Evolutionary conservation across 2,113 vertebrate species (phyloP).

Genomic region (Machaerirhynchus nigripectus): DNA sequence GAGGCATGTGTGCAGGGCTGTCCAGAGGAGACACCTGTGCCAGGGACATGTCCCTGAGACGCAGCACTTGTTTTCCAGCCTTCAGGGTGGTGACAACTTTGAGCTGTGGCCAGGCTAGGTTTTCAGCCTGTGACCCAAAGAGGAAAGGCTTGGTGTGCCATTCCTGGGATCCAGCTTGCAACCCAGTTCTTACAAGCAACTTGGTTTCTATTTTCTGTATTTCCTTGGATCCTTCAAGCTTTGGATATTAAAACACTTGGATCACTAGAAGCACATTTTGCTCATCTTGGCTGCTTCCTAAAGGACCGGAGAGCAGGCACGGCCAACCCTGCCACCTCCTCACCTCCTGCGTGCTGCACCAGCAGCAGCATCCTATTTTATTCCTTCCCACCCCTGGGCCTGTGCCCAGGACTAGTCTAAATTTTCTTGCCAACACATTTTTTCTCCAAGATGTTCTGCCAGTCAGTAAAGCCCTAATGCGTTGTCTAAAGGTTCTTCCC

Average conservation of each 20-base stretch:
- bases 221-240: not conserved
- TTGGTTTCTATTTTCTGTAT: not conserved
- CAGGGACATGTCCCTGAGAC: not conserved
- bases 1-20: not conserved
- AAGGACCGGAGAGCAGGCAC: not conserved
- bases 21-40: not conserved
- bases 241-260: not conserved
- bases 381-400: not conserved
- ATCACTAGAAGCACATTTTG: not conserved
- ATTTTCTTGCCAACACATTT: conserved; percentile 25
- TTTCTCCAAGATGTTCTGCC: conserved; percentile 10
- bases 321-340: not conserved
- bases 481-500: not conserved
- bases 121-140: not conserved
- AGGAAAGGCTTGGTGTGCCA: not conserved
- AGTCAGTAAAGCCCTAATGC: not conserved
- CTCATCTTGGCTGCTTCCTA: not conserved
- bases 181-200: not conserved
- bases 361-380: not conserved
- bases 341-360: not conserved
- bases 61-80: conserved; percentile 6
- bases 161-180: not conserved
- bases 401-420: not conserved
- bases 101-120: not conserved
- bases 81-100: not conserved